Percentiles rank a stretch among this genome's conserved stretches.
Conservation (phyloP, 2,888 invertebrate genomes). For the Nemotelus pantherinus region DNA sequence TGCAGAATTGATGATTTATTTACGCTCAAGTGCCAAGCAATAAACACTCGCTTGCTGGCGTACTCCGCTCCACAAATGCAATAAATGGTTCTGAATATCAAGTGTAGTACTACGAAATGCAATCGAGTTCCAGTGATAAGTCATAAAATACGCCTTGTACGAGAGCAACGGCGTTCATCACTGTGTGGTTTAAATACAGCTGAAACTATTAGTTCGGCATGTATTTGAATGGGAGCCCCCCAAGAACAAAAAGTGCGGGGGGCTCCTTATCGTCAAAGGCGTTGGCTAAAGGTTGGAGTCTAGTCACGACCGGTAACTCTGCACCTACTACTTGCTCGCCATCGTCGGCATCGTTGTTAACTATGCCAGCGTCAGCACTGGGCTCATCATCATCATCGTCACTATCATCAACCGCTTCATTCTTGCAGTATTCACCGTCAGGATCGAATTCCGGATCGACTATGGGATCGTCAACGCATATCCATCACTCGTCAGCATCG, state of each 20-base stretch:
- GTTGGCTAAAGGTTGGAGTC: slow-evolving; percentile 36
- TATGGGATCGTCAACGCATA: slow-evolving; percentile 19
- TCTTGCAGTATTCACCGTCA: slow-evolving; percentile 27
- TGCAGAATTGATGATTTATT: no score
- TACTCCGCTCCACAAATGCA: not conserved
- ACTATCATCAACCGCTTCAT: slow-evolving; percentile 34
- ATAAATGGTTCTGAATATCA: not conserved
- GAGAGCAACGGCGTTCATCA: not conserved
- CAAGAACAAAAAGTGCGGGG: slow-evolving; percentile 59
- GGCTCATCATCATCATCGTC: slow-evolving; percentile 48
- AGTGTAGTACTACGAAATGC: not conserved
- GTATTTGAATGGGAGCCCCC: slow-evolving; percentile 62
- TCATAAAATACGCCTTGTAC: not conserved
- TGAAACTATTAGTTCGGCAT: slow-evolving; percentile 51
- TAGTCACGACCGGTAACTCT: not conserved
- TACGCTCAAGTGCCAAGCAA: no score
- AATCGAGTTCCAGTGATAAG: not conserved
- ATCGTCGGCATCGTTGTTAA: slow-evolving; percentile 20
- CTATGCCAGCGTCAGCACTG: slow-evolving; percentile 50
- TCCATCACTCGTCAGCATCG: slow-evolving; percentile 8
- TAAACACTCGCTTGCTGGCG: no score
- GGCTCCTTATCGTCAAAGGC: slow-evolving; percentile 57
- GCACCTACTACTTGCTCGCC: slow-evolving; percentile 40
- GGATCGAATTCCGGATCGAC: slow-evolving; percentile 1
- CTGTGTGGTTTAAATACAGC: not conserved